phyloP scores from a whole-genome alignment of 2,113 vertebrate species.

The Onychostruthus taczanowskii region DNA sequence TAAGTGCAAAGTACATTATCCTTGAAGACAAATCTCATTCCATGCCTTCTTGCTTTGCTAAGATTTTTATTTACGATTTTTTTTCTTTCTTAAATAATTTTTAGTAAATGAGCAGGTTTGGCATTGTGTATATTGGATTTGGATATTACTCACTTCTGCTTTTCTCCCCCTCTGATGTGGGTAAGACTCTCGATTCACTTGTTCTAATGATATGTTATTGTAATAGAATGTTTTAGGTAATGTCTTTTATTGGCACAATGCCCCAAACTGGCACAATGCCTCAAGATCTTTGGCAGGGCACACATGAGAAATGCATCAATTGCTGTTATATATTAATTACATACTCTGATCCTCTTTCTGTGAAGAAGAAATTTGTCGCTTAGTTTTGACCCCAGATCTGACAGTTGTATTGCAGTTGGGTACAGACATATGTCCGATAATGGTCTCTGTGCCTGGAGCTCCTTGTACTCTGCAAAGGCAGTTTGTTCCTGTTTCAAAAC shows the following conservation, averaged over 20 bases:
- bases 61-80: not conserved
- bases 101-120: not conserved
- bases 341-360: not conserved
- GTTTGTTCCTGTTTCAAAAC: not conserved
- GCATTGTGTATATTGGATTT: not conserved
- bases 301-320: not conserved
- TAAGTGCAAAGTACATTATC: not conserved
- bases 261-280: not conserved
- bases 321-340: not conserved
- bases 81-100: not conserved
- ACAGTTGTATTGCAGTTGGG: not conserved
- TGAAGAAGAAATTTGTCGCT: not conserved
- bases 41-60: not conserved
- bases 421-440: not conserved
- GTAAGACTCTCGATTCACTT: not conserved
- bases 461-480: not conserved
- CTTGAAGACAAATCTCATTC: not conserved
- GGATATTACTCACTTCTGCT: not conserved
- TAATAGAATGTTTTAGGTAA: conserved; percentile 1
- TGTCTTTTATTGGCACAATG: not conserved
- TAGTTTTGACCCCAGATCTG: not conserved
- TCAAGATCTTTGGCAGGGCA: not conserved
- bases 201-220: not conserved
- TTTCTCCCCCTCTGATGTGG: not conserved
- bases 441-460: not conserved